Base-by-base conservation (phyloP, 1,140 invertebrate species). In the Mactra quadrangularis region DNA sequence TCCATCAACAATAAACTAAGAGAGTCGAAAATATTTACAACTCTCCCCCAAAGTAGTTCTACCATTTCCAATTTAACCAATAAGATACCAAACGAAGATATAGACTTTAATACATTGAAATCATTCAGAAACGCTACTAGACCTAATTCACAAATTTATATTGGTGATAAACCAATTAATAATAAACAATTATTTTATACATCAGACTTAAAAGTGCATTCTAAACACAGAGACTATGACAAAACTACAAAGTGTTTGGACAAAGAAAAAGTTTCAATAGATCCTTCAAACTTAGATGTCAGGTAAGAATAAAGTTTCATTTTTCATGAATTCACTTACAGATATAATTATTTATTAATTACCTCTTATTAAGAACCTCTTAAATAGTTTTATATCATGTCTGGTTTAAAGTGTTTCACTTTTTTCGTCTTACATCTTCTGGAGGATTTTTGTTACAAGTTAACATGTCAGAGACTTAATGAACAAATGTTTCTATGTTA, bases 1-100 rank as follows among this genome's bases (percentile, higher is more conserved):
- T 82, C 85, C 75, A 86, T 87, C 82, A 91, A 90, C 84, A 90
- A 87, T 82, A 82, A 82, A 74, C 59, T 74, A 47, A 82, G 77
- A 31, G 77, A 81, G 66, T 81, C 77, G 27, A 81, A 81, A 50
- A 81, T 81, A 59, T 81, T 81, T 27, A 81, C 77, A 17, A 81
- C 77, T 3, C 27, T 81, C 55, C 77, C 77, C 31, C 77, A 64
- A 27, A 82, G 71, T 41, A 82, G 70, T 82, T 82, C 71, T 29
- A 75, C 38, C 38, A 74, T 75, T 75, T 75, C 79, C 38, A 82
- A 75, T 75, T 82, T 75, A 75, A 66, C 70, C 0, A 55, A 57
- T 53, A 82, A 82, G 66, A 66, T 82, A 55, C 66, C 79, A 62
- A 82, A 82, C 55, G 68, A 82, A 74, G 71, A 82, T 52, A 72